Evolutionary conservation across 1,140 invertebrate genomes (phyloP), one percentile per base, ranked within the genome.

Genomic region (Zaprionus lachaisei): DNA sequence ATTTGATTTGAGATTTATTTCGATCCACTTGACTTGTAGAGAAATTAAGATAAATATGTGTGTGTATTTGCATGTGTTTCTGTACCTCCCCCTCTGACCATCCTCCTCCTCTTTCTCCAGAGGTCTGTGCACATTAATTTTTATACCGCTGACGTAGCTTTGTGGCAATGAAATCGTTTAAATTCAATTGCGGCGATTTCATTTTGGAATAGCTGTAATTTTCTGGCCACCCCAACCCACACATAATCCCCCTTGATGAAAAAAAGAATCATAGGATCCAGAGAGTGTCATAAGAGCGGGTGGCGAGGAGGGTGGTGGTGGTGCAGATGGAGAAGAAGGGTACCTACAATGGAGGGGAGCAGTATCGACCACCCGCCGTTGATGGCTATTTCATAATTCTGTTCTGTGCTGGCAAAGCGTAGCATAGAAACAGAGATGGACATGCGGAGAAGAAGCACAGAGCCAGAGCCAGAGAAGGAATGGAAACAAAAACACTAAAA

Each of bases 201-300:
- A 89, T 89, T 89, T 89, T 89, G 85, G 78, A 89, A 90, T 84
- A 79, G 85, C 81, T 84, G 84, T 81, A 89, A 89, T 89, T 89
- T 89, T 79, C 84, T 90, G 85, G 72, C 84, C 75, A 81, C 79
- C 84, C 85, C 60, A 77, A 15, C 54, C 54, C 31, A 69, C 44
- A 61, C 47, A 69, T 61, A 69, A 68, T 68, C 38, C 47, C 67
- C 28, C 67, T 26, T 5, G 2, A 47, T 47, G 3, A 17, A 47
- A 44, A 44, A 47, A 11, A 9, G 9, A 47, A 49, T 15, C 20
- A 61, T 57, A 49, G 65, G 58, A 63, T 49, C 41, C 51, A 51
- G 55, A 66, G 60, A 72, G 62, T 31, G 60, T 34, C 14, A 47
- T 47, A 47, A 47, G 41, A 47, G 41, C 41, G 55, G 20, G 65